Conservation (phyloP, 2,888 invertebrate genomes). For the Amiota communis region DNA sequence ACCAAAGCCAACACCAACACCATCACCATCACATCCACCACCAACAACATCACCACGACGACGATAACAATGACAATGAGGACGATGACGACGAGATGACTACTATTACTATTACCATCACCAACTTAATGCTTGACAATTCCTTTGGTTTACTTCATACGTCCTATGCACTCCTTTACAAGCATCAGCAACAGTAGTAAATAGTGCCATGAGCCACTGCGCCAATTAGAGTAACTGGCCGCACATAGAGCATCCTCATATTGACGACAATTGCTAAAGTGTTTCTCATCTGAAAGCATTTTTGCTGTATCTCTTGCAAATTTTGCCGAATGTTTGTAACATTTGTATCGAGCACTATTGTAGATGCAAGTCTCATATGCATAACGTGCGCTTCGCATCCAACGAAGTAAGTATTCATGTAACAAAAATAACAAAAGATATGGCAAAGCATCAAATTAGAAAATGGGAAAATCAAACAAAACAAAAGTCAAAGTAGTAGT, state of each 20-base stretch:
- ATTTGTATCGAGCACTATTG: conserved; percentile 72
- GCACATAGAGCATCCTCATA: conserved; percentile 65
- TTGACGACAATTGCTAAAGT: conserved; percentile 70
- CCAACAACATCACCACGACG: not conserved
- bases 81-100: too few species aligned
- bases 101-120: not conserved
- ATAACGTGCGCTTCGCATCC: conserved; percentile 65
- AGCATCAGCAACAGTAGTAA: conserved; percentile 16
- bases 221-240: conserved; percentile 18
- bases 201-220: conserved; percentile 12
- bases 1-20: not conserved
- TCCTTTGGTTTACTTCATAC: not conserved
- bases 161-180: not conserved
- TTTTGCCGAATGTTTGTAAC: conserved; percentile 69
- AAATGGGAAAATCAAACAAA: not conserved
- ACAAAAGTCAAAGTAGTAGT: too few species aligned
- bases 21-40: not conserved
- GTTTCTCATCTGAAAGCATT: conserved; percentile 71
- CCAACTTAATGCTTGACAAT: not conserved
- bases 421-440: not conserved
- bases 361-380: conserved; percentile 73
- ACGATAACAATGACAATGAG: too few species aligned
- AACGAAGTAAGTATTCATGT: not conserved
- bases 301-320: conserved; percentile 71
- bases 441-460: not conserved